Conservation (phyloP, 2,888 invertebrate species). For the Drosophila meridiana region DNA sequence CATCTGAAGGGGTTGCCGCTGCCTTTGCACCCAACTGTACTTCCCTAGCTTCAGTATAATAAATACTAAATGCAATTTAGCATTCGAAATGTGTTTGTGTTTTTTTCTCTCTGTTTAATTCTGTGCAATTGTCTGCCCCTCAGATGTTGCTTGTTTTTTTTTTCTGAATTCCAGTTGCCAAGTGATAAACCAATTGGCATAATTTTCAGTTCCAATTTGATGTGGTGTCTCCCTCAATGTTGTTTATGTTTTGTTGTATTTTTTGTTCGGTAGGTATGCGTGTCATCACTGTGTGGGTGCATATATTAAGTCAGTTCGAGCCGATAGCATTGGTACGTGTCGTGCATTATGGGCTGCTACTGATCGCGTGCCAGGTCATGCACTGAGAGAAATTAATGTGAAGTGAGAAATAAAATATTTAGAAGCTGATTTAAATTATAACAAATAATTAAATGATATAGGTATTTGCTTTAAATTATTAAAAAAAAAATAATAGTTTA, state of each 20-base stretch:
- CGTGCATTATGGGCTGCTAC: conserved; percentile 57
- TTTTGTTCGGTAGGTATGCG: conserved; percentile 50
- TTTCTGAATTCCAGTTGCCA: conserved; percentile 51
- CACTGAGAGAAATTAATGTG: conserved; percentile 49
- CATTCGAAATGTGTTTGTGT: conserved; percentile 38
- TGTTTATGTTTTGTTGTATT: conserved; percentile 26
- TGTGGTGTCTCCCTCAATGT: conserved; percentile 40
- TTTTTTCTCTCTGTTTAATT: conserved; percentile 13
- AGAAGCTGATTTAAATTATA: neutral
- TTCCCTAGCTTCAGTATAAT: conserved; percentile 20
- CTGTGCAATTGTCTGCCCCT: conserved; percentile 26
- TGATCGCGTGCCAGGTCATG: conserved; percentile 71
- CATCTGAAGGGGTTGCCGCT: conserved; percentile 35
- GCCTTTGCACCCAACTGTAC: conserved; percentile 61
- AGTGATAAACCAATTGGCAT: conserved; percentile 77
- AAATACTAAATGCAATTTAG: conserved; percentile 56
- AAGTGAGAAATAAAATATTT: neutral
- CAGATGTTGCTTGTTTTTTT: conserved; percentile 14
- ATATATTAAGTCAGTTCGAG: conserved; percentile 66
- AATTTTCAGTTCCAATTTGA: conserved; percentile 74
- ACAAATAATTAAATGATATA: too few species aligned
- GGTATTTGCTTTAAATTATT: too few species aligned
- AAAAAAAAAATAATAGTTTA: too few species aligned
- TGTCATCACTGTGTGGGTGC: conserved; percentile 79
- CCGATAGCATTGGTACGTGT: conserved; percentile 59